These are phyloP conservation scores for Pheosia tremula DNA, from an alignment of 2,888 invertebrate genomes.

Conservation along the genomic window DNA sequence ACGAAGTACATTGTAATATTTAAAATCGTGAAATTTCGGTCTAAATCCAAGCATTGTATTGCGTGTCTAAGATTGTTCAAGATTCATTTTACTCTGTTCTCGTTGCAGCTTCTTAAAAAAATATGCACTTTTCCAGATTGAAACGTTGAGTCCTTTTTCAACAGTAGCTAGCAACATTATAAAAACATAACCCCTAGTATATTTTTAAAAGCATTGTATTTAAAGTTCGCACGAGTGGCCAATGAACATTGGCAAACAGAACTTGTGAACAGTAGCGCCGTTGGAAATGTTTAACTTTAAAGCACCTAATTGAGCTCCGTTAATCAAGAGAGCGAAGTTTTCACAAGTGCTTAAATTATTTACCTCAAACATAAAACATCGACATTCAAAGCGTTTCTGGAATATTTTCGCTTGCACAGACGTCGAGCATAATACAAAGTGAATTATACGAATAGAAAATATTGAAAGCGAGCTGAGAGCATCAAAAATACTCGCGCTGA, in stretches of 20 bases:
- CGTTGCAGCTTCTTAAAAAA: conserved; percentile 56
- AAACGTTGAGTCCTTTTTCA: conserved; percentile 49
- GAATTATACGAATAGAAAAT: conserved; percentile 74
- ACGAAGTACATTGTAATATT: conserved; percentile 83
- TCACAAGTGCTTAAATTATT: conserved; percentile 80
- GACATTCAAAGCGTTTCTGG: conserved; percentile 76
- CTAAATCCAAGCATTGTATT: conserved; percentile 74
- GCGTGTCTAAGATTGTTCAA: conserved; percentile 68
- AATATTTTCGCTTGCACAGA: conserved; percentile 77
- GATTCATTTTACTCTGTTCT: conserved; percentile 57
- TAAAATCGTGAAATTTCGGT: conserved; percentile 82
- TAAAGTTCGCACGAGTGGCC: conserved; percentile 45
- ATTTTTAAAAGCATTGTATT: conserved; percentile 33
- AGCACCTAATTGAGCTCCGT: conserved; percentile 77
- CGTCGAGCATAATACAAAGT: conserved; percentile 65
- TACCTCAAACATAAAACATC: conserved; percentile 80
- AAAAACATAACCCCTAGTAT: conserved; percentile 34
- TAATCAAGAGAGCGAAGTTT: conserved; percentile 80
- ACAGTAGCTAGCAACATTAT: conserved; percentile 21
- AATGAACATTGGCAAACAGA: conserved; percentile 62
- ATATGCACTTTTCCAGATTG: conserved; percentile 69
- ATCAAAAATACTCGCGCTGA: conserved; percentile 77
- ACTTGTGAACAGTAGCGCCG: conserved; percentile 67
- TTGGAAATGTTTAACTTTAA: conserved; percentile 71
- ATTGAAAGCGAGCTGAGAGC: conserved; percentile 70